Percentiles rank a stretch among this genome's conserved stretches.
phyloP scores from a whole-genome alignment of 2,797 vertebrate species.

The Eutrigla gurnardus region DNA sequence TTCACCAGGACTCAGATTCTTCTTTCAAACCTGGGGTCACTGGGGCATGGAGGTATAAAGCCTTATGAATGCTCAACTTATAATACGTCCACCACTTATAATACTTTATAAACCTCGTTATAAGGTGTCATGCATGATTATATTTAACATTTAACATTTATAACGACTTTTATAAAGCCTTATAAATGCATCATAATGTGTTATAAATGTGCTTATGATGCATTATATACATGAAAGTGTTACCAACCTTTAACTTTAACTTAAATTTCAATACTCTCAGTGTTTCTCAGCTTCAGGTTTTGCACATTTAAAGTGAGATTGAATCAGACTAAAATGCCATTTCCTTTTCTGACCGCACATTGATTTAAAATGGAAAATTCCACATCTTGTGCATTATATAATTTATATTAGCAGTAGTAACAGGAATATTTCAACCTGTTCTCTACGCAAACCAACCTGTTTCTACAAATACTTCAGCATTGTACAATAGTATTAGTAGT shows the following conservation, averaged over 20 bases:
- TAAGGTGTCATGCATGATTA: too few relatives aligned
- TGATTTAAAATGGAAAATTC: background rate
- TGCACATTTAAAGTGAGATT: background rate
- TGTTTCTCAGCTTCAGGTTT: background rate
- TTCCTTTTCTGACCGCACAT: background rate
- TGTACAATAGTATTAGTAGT: background rate
- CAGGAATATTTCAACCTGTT: slow-evolving; percentile 1
- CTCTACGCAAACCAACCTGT: background rate
- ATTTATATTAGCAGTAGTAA: background rate
- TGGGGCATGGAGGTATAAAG: too few relatives aligned
- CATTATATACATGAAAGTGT: too few relatives aligned
- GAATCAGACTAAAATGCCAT: background rate
- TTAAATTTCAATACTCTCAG: background rate
- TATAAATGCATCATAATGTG: too few relatives aligned
- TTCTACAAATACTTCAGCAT: background rate
- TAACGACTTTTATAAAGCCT: too few relatives aligned
- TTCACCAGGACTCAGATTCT: too few relatives aligned
- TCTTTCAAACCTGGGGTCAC: too few relatives aligned
- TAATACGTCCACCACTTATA: too few relatives aligned
- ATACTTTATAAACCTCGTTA: too few relatives aligned
- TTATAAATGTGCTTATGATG: too few relatives aligned
- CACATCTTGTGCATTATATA: background rate
- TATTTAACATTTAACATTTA: too few relatives aligned
- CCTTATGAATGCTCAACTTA: too few relatives aligned
- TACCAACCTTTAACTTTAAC: background rate